A percentile compares a stretch with the other conserved stretches of the same genome.
phyloP scores from a whole-genome alignment of 2,888 invertebrate species.

The Trichopoda pennipes region DNA sequence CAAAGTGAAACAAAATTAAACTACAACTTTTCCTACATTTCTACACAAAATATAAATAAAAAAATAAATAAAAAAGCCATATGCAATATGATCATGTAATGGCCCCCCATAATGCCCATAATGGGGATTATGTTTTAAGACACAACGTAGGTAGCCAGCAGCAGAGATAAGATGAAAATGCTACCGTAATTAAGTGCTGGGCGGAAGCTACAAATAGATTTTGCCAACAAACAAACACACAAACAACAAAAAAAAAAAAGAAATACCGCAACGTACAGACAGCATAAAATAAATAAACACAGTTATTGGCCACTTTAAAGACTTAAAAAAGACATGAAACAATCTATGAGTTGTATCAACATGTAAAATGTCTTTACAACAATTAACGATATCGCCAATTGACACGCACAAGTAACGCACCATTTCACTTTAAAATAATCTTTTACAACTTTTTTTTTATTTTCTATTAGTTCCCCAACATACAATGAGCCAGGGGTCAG shows the following conservation, averaged over 20 bases:
- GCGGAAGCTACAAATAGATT: slow-evolving; percentile 63
- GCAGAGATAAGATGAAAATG: slow-evolving; percentile 47
- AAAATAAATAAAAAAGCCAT: too few species aligned
- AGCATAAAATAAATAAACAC: slow-evolving; percentile 33
- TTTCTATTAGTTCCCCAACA: background rate
- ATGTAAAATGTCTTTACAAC: slow-evolving; percentile 63
- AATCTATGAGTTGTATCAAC: slow-evolving; percentile 64
- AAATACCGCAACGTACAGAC: slow-evolving; percentile 4
- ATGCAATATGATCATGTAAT: slow-evolving; percentile 55
- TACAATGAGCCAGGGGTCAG: too few species aligned
- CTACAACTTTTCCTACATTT: slow-evolving; percentile 1
- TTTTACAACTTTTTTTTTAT: background rate
- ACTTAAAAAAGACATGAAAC: slow-evolving; percentile 32
- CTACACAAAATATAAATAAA: too few species aligned
- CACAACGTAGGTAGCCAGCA: slow-evolving; percentile 55
- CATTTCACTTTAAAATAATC: background rate
- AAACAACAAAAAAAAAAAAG: background rate
- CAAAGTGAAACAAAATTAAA: slow-evolving; percentile 39
- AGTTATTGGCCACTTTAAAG: slow-evolving; percentile 60
- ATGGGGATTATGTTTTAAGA: slow-evolving; percentile 52
- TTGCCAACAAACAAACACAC: background rate
- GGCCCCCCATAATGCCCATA: slow-evolving; percentile 65
- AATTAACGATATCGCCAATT: slow-evolving; percentile 64
- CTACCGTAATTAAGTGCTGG: slow-evolving; percentile 59
- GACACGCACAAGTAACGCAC: slow-evolving; percentile 57